phyloP scores from a whole-genome alignment of 1,140 invertebrate species.

The Ladona fulva region DNA sequence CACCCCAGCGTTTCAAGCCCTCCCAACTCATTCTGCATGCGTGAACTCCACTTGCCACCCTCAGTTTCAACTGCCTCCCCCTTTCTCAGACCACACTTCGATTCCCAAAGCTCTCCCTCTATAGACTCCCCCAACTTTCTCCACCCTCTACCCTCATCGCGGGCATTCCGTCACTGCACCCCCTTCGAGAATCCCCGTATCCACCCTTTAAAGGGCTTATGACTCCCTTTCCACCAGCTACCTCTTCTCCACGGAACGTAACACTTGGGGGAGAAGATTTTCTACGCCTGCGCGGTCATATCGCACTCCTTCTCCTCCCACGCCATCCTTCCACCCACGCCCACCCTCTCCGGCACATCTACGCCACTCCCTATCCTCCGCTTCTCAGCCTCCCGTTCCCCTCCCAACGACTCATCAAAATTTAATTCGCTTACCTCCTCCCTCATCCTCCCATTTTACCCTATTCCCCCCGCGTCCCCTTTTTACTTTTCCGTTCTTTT shows the following conservation, averaged over 20 bases:
- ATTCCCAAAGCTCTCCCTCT: background rate
- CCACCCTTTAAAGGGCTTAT: background rate
- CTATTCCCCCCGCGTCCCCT: background rate
- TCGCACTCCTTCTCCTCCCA: background rate
- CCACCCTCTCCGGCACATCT: background rate
- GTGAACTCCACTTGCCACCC: background rate
- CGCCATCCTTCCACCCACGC: background rate
- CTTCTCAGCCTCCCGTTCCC: background rate
- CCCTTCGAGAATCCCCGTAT: too few relatives aligned
- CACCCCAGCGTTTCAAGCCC: background rate
- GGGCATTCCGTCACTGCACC: too few relatives aligned
- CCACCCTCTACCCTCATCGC: too few relatives aligned
- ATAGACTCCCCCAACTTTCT: background rate
- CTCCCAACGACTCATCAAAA: background rate
- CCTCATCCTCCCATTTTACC: background rate
- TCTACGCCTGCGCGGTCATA: background rate
- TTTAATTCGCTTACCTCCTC: background rate
- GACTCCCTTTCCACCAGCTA: background rate
- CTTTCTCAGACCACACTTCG: background rate
- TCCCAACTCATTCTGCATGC: slow-evolving; percentile 5
- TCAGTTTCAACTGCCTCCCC: background rate
- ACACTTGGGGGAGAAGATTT: background rate
- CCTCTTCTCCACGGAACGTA: background rate
- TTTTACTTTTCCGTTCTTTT: background rate
- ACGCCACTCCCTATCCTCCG: background rate